phyloP scores from a whole-genome alignment of 2,113 vertebrate species.

The Sisor rabdophorus region DNA sequence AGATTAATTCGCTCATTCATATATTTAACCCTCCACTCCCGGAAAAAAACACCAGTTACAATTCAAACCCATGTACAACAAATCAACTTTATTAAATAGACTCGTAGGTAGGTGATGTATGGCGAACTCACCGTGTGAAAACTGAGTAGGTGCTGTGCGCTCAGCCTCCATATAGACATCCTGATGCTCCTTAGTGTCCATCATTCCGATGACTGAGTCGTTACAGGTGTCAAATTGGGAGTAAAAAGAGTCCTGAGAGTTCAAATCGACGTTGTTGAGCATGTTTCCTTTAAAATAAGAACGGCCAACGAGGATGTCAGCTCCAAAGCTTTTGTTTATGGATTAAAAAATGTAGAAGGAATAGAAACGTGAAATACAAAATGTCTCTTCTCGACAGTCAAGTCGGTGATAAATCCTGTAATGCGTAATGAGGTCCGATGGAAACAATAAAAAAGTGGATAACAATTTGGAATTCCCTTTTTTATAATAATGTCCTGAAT shows the following conservation, averaged over 20 bases:
- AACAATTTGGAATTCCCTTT: constrained; percentile 56
- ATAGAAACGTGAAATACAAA: not conserved
- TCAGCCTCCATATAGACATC: constrained; percentile 71
- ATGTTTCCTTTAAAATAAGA: constrained; percentile 69
- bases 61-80: not conserved
- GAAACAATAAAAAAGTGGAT: constrained; percentile 51
- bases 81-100: not conserved
- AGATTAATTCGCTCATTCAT: not conserved
- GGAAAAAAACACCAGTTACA: not conserved
- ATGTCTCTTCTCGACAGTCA: not conserved
- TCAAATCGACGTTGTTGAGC: constrained; percentile 91
- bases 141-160: constrained; percentile 70
- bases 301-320: constrained; percentile 23
- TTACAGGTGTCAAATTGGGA: constrained; percentile 81
- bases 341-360: not conserved
- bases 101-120: not conserved
- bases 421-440: constrained; percentile 61
- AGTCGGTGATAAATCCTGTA: not conserved
- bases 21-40: not conserved
- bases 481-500: constrained; percentile 40
- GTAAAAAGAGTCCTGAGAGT: constrained; percentile 83
- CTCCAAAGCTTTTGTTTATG: not conserved
- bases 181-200: constrained; percentile 65
- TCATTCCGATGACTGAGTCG: constrained; percentile 68
- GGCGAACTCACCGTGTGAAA: constrained; percentile 75